Conservation (phyloP, 1,140 invertebrate species). For the Zophobas morio region DNA sequence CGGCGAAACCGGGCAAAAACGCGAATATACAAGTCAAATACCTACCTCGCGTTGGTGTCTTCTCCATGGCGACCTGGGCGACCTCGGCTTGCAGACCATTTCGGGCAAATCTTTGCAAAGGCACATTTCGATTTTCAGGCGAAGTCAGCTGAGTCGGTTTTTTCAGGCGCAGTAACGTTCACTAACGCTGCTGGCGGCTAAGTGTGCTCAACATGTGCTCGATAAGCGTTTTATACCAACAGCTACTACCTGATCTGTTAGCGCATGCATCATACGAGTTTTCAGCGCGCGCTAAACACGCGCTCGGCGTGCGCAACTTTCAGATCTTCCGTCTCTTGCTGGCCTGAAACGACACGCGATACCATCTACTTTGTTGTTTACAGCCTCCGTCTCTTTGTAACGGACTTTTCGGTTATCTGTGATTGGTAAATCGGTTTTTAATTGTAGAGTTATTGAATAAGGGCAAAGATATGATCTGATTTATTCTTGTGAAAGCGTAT, state of each 20-base stretch:
- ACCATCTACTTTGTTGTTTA: background rate
- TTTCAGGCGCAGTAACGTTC: constrained; percentile 1
- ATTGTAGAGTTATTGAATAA: background rate
- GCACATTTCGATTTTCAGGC: constrained; percentile 53
- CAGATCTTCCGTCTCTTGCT: constrained; percentile 31
- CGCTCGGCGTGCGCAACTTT: constrained; percentile 55
- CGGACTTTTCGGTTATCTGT: constrained; percentile 22
- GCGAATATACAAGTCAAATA: constrained; percentile 18
- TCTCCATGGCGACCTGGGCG: constrained; percentile 55
- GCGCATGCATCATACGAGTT: constrained; percentile 50
- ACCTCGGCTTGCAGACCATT: constrained; percentile 44
- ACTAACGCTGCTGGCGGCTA: background rate
- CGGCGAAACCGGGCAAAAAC: background rate
- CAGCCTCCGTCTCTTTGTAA: constrained; percentile 16
- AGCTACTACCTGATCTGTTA: constrained; percentile 7
- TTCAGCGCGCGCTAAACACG: constrained; percentile 60
- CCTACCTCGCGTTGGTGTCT: constrained; percentile 56
- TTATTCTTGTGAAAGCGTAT: background rate
- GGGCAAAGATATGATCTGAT: background rate
- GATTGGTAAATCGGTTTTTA: constrained; percentile 1
- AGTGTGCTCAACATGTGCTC: constrained; percentile 55
- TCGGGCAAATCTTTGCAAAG: constrained; percentile 52
- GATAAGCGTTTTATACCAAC: constrained; percentile 54
- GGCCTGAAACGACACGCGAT: constrained; percentile 34
- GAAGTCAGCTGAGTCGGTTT: too few relatives aligned